Evolutionary conservation across 1,140 invertebrate genomes (phyloP).

Genomic region (Drosophila watanabei): DNA sequence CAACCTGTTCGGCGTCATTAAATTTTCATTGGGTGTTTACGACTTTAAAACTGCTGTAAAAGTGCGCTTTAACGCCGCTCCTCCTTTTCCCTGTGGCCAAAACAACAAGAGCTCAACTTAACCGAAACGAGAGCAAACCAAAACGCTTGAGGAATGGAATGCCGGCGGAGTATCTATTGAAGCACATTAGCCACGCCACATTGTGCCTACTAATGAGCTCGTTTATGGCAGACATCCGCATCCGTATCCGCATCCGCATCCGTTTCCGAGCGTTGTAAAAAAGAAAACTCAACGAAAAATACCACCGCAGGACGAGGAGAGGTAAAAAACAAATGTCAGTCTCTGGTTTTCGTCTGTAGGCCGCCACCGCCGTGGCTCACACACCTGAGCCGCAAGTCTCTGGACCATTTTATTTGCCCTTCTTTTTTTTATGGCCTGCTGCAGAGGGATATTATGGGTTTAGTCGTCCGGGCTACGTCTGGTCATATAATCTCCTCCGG

Average conservation of each 20-base stretch:
- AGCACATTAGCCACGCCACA: constrained; percentile 59
- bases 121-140: constrained; percentile 8
- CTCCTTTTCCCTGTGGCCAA: constrained; percentile 44
- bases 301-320: not conserved
- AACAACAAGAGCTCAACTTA: constrained; percentile 63
- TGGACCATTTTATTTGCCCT: constrained; percentile 41
- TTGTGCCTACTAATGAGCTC: constrained; percentile 74
- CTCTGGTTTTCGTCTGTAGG: constrained; percentile 28
- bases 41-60: constrained; percentile 73
- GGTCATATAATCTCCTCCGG: constrained; percentile 25
- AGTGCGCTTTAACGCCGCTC: constrained; percentile 41
- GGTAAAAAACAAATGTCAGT: constrained; percentile 40
- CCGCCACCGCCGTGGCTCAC: not conserved
- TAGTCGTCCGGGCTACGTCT: constrained; percentile 25
- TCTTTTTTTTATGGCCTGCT: constrained; percentile 33
- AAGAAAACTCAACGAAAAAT: not conserved
- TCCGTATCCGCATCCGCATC: constrained; percentile 59
- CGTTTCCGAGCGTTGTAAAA: constrained; percentile 51
- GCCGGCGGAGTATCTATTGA: constrained; percentile 28
- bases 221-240: constrained; percentile 73
- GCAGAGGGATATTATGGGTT: constrained; percentile 46
- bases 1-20: constrained; percentile 54
- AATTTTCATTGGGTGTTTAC: constrained; percentile 79
- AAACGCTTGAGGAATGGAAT: constrained; percentile 44
- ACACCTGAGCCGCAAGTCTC: constrained; percentile 41